Conservation (phyloP, 2,113 vertebrate genomes). For the Coreoperca whiteheadi region DNA sequence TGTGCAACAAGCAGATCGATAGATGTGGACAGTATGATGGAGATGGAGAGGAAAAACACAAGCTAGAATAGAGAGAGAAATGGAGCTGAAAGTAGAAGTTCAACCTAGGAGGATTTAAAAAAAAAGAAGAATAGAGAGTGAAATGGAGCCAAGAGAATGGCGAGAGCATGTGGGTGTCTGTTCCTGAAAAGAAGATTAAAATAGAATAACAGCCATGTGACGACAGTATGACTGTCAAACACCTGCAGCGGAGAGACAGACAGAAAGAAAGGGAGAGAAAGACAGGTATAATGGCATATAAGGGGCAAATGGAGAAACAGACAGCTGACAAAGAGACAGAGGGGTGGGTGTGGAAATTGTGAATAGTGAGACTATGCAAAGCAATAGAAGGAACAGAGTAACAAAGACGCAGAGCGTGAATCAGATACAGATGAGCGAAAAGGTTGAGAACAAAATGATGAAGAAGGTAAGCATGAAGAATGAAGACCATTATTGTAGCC, state of each 20-base stretch:
- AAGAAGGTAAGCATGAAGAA: conserved; percentile 43
- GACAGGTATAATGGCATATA: conserved; percentile 48
- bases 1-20: not conserved
- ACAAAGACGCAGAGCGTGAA: conserved; percentile 41
- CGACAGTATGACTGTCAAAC: conserved; percentile 69
- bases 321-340: conserved; percentile 58
- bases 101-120: conserved; percentile 1
- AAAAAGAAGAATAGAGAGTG: conserved; percentile 30
- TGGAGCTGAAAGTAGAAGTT: conserved; percentile 1
- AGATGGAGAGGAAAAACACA: not conserved
- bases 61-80: not conserved
- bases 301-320: conserved; percentile 54
- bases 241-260: conserved; percentile 63
- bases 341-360: not conserved
- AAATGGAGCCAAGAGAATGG: conserved; percentile 55
- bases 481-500: conserved; percentile 53
- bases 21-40: not conserved
- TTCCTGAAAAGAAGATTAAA: conserved; percentile 76
- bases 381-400: conserved; percentile 23
- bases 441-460: conserved; percentile 29
- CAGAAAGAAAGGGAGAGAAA: conserved; percentile 17
- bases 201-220: conserved; percentile 76
- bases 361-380: conserved; percentile 57
- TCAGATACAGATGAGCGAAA: conserved; percentile 46
- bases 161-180: conserved; percentile 72